These are phyloP conservation scores for Microtus richardsoni DNA, from an alignment of 2,113 vertebrate species.

Conservation along the genomic window DNA sequence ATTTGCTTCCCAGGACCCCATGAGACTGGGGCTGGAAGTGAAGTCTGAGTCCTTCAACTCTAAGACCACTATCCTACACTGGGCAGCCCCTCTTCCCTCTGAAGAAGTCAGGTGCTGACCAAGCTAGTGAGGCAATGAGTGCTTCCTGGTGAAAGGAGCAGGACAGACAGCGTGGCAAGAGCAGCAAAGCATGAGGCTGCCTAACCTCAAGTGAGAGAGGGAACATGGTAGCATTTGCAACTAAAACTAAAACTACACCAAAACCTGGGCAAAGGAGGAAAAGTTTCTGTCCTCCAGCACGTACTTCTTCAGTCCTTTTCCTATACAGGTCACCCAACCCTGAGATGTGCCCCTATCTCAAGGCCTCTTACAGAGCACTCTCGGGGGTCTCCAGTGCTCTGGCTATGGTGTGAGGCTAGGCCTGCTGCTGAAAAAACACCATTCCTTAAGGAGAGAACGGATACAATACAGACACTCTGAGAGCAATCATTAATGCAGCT, in stretches of 20 bases:
- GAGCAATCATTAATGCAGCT: neutral
- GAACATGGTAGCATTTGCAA: accelerated
- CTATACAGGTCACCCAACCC: too few species aligned
- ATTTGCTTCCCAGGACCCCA: neutral
- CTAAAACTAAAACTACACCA: too few species aligned
- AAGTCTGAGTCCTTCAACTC: accelerated
- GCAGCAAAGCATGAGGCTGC: neutral
- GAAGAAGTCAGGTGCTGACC: neutral
- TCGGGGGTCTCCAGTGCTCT: accelerated
- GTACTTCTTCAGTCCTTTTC: too few species aligned
- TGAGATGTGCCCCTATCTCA: accelerated
- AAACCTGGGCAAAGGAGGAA: neutral
- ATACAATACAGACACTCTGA: neutral
- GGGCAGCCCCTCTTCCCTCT: neutral
- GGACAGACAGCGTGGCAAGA: neutral
- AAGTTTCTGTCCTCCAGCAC: neutral
- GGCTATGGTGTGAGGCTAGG: neutral
- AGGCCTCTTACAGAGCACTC: neutral
- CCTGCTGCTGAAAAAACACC: neutral
- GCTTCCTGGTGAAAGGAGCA: accelerated
- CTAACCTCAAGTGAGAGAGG: neutral
- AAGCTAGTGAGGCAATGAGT: accelerated
- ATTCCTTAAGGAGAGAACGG: neutral
- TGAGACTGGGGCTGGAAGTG: neutral
- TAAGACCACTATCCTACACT: accelerated